Percentiles rank a stretch among this genome's conserved stretches.
Evolutionary conservation across 2,113 vertebrate genomes (phyloP).

Genomic region (Apodemus speciosus): DNA sequence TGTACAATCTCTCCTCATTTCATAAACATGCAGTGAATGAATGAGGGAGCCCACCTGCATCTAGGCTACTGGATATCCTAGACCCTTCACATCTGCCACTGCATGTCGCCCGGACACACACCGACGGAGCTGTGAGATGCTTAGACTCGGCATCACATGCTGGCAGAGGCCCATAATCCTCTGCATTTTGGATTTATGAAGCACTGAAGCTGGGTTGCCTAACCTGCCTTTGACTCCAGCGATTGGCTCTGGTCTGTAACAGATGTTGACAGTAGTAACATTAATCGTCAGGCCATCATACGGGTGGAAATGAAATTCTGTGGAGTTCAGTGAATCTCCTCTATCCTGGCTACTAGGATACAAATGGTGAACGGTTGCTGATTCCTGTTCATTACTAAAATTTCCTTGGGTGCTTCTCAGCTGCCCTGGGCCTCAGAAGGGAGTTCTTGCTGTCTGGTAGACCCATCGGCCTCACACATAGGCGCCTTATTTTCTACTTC

Average conservation of each 20-base stretch:
- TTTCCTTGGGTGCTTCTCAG: not conserved
- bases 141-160: not conserved
- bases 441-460: not conserved
- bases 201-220: not conserved
- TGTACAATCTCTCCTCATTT: not conserved
- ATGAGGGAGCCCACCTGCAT: not conserved
- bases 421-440: not conserved
- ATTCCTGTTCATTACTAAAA: not conserved
- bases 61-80: not conserved
- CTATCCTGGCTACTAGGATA: not conserved
- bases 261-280: not conserved
- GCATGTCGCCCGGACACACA: not conserved
- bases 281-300: not conserved
- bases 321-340: not conserved
- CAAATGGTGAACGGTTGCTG: not conserved
- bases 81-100: not conserved
- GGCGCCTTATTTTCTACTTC: not conserved
- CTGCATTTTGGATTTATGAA: not conserved
- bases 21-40: not conserved
- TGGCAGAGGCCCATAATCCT: not conserved
- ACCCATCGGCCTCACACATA: not conserved
- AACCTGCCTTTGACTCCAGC: not conserved
- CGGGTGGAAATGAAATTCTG: slow-evolving; percentile 31
- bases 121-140: not conserved
- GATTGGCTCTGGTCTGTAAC: not conserved